These are phyloP conservation scores for Sesia bembeciformis DNA, from an alignment of 2,888 invertebrate species.

Conservation along the genomic window DNA sequence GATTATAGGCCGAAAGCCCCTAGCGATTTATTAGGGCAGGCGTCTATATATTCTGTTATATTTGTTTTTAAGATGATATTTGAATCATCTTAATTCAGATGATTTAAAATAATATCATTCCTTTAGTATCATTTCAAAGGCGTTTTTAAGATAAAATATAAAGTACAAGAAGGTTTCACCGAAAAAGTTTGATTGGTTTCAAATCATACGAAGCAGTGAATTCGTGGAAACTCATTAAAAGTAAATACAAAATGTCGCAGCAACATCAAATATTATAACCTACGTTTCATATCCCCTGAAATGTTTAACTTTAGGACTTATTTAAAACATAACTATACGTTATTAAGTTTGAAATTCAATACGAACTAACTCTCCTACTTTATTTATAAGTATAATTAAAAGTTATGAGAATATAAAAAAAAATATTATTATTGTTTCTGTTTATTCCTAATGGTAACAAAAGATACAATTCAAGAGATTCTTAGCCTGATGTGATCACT, in stretches of 20 bases:
- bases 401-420: too few relatives aligned
- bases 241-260: constrained; percentile 61
- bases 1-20: too few relatives aligned
- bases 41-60: too few relatives aligned
- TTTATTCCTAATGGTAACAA: too few relatives aligned
- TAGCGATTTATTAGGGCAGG: too few relatives aligned
- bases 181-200: constrained; percentile 69
- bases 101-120: background rate
- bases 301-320: constrained; percentile 6
- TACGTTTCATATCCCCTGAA: constrained; percentile 4
- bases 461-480: too few relatives aligned
- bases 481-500: too few relatives aligned
- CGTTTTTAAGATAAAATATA: background rate
- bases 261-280: constrained; percentile 39
- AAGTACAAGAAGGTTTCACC: background rate
- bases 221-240: constrained; percentile 66
- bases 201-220: constrained; percentile 47
- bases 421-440: too few relatives aligned
- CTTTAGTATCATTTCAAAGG: background rate
- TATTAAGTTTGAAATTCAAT: background rate
- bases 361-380: background rate
- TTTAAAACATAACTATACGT: background rate
- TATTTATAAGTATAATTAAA: too few relatives aligned
- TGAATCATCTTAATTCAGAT: too few relatives aligned
- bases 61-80: too few relatives aligned